These are phyloP conservation scores for Drosophila sechellia DNA, from an alignment of 1,140 invertebrate genomes.

Conservation along the genomic window DNA sequence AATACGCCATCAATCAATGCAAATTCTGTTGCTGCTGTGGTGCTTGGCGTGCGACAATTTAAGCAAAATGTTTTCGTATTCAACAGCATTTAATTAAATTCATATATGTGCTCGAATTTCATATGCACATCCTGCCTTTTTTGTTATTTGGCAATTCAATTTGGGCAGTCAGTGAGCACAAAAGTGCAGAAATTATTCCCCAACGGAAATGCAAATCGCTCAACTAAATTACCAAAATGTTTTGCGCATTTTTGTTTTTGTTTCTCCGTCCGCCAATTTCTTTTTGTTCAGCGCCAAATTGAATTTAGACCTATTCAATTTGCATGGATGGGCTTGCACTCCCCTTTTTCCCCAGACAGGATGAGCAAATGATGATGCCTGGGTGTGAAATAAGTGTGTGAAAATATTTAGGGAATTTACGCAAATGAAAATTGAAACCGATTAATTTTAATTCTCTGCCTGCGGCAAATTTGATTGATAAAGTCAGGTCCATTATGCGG, in stretches of 20 bases:
- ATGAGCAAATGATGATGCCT: neutral
- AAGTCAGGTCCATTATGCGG: slow-evolving; percentile 13
- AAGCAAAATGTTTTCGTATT: slow-evolving; percentile 40
- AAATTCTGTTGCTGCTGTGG: slow-evolving; percentile 41
- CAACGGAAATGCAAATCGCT: slow-evolving; percentile 51
- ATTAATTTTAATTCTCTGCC: slow-evolving; percentile 24
- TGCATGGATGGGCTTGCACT: slow-evolving; percentile 30
- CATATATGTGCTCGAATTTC: slow-evolving; percentile 35
- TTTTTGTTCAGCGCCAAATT: slow-evolving; percentile 38
- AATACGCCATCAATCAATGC: slow-evolving; percentile 74
- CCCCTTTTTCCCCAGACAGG: too few species aligned
- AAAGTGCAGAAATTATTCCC: slow-evolving; percentile 54
- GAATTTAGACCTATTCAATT: slow-evolving; percentile 56
- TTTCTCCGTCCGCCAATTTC: slow-evolving; percentile 7
- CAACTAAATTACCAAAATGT: slow-evolving; percentile 43
- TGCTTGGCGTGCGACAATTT: slow-evolving; percentile 25
- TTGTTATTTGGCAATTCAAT: slow-evolving; percentile 55
- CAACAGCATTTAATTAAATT: slow-evolving; percentile 47
- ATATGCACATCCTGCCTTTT: slow-evolving; percentile 34
- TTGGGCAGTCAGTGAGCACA: slow-evolving; percentile 36
- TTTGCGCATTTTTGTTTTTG: slow-evolving; percentile 26
- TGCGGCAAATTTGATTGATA: slow-evolving; percentile 21
- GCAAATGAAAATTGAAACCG: slow-evolving; percentile 20
- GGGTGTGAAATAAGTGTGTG: slow-evolving; percentile 33
- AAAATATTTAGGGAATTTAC: slow-evolving; percentile 33